A percentile compares a stretch with the other conserved stretches of the same genome.
These are phyloP conservation scores for Baronia brevicornis DNA, from an alignment of 2,888 invertebrate species.

Conservation along the genomic window DNA sequence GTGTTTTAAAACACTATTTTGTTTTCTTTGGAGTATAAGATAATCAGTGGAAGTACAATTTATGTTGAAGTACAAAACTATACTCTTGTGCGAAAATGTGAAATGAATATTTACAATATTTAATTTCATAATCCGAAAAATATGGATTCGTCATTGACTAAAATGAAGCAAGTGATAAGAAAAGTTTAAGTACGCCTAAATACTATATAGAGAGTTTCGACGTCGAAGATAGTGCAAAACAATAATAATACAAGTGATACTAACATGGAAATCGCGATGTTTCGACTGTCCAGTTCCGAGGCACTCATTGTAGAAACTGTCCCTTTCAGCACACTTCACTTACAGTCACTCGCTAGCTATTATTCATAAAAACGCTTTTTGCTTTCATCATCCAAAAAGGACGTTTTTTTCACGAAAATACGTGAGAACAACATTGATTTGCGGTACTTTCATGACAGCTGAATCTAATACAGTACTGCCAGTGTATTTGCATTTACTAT, in stretches of 20 bases:
- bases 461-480: constrained; percentile 17
- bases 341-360: constrained; percentile 41
- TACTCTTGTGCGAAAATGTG: too few relatives aligned
- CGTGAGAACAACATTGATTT: constrained; percentile 38
- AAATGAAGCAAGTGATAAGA: constrained; percentile 7
- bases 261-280: constrained; percentile 67
- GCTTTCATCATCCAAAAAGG: constrained; percentile 64
- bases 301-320: constrained; percentile 53
- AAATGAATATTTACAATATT: too few relatives aligned
- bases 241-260: constrained; percentile 30
- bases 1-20: too few relatives aligned
- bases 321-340: constrained; percentile 38
- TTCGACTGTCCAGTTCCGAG: constrained; percentile 66
- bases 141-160: constrained; percentile 1
- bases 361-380: constrained; percentile 50
- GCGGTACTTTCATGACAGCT: constrained; percentile 26
- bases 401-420: constrained; percentile 51
- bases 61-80: too few relatives aligned
- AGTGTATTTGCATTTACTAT: too few relatives aligned
- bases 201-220: constrained; percentile 24
- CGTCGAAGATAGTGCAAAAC: constrained; percentile 29
- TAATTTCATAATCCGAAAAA: too few relatives aligned
- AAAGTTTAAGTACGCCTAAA: constrained; percentile 22
- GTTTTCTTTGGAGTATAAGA: too few relatives aligned
- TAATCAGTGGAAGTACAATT: too few relatives aligned